These are phyloP conservation scores for Dichetophora obliterata DNA, from an alignment of 2,888 invertebrate species.

Conservation along the genomic window DNA sequence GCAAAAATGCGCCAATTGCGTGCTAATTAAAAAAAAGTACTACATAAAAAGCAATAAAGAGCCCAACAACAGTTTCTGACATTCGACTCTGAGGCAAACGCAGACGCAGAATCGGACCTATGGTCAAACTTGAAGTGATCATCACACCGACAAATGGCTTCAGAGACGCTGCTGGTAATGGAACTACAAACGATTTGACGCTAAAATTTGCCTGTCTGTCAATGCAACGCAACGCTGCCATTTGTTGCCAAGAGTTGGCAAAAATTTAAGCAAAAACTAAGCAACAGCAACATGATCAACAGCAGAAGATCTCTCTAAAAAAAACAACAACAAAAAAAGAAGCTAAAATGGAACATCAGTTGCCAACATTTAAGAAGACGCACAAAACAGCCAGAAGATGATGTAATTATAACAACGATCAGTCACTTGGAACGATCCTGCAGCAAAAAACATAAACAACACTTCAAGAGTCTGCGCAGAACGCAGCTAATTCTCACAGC, in stretches of 20 bases:
- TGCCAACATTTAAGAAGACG: slow-evolving; percentile 1
- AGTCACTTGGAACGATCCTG: background rate
- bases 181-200: background rate
- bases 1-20: slow-evolving; percentile 16
- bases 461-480: background rate
- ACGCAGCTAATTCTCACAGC: slow-evolving; percentile 14
- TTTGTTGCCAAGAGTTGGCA: background rate
- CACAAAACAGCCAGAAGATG: slow-evolving; percentile 20
- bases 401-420: slow-evolving; percentile 24
- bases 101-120: background rate
- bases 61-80: background rate
- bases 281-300: slow-evolving; percentile 5
- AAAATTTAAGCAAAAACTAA: background rate
- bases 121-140: background rate
- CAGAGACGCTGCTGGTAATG: slow-evolving; percentile 20
- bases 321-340: background rate
- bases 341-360: background rate
- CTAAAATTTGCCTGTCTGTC: slow-evolving; percentile 23
- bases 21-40: slow-evolving; percentile 20
- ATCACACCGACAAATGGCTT: slow-evolving; percentile 26
- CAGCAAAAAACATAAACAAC: background rate
- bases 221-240: slow-evolving; percentile 25
- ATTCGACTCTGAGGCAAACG: background rate
- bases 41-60: background rate
- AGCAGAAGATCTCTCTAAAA: background rate